Evolutionary conservation across 2,888 invertebrate species (phyloP).

Genomic region (Choreutis nemorana): DNA sequence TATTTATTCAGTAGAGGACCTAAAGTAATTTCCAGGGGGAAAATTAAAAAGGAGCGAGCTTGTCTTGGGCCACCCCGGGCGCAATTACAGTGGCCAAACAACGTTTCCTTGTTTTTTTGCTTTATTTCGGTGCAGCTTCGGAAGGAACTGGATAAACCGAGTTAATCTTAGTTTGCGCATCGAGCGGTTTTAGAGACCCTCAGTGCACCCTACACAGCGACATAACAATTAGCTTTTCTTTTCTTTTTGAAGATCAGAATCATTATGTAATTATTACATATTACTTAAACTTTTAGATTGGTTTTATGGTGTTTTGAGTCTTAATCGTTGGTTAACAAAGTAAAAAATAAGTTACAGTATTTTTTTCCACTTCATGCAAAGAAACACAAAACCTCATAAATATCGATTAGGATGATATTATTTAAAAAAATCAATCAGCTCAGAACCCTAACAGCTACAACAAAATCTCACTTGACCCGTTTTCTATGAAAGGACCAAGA

Average conservation of each 20-base stretch:
- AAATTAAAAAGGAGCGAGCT: slow-evolving; percentile 53
- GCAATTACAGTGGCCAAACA: slow-evolving; percentile 39
- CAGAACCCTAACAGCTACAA: no score
- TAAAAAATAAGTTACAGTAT: slow-evolving; percentile 3
- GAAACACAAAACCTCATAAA: neutral
- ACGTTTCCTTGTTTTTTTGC: slow-evolving; percentile 19
- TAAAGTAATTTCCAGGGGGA: slow-evolving; percentile 46
- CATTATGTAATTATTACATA: neutral
- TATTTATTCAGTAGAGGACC: slow-evolving; percentile 43
- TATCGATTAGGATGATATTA: no score
- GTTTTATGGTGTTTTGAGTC: no score
- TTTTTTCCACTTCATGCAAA: slow-evolving; percentile 1
- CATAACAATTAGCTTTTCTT: neutral
- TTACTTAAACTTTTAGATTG: no score
- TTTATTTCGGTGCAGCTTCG: slow-evolving; percentile 7
- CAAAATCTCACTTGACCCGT: no score
- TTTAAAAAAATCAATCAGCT: no score
- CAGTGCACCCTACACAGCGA: slow-evolving; percentile 3
- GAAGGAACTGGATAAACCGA: neutral
- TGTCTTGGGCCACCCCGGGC: slow-evolving; percentile 37
- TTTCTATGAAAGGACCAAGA: no score
- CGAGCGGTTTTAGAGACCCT: neutral
- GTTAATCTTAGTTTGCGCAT: neutral
- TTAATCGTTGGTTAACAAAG: neutral
- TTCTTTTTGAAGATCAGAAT: neutral